phyloP scores from a whole-genome alignment of 1,140 invertebrate genomes.

The Marisa cornuarietis region DNA sequence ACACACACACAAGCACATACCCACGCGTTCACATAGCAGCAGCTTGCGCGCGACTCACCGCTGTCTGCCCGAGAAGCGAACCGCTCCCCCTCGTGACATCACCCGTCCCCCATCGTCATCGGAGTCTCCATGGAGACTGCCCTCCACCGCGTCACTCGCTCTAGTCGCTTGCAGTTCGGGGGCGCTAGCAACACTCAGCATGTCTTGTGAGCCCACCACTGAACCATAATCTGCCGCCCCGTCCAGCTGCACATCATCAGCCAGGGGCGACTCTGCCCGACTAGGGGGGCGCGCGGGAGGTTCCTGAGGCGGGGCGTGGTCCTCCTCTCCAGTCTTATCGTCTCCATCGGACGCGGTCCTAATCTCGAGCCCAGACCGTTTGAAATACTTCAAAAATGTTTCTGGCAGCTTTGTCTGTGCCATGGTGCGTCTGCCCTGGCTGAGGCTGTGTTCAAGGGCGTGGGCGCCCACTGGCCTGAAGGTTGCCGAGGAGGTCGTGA shows the following conservation, averaged over 20 bases:
- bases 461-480: not conserved
- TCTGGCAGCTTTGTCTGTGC: not conserved
- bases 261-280: not conserved
- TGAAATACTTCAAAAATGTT: not conserved
- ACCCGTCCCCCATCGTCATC: conserved; percentile 13
- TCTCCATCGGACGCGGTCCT: not conserved
- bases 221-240: not conserved
- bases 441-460: conserved; percentile 6
- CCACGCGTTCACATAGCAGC: too few relatives aligned
- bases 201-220: conserved; percentile 10
- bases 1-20: not conserved
- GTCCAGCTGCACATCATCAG: not conserved
- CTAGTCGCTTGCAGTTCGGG: conserved; percentile 12
- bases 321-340: too few relatives aligned
- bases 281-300: conserved; percentile 13
- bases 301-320: not conserved
- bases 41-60: not conserved
- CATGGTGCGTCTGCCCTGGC: not conserved
- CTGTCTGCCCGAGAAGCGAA: not conserved
- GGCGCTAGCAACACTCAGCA: conserved; percentile 23
- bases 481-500: not conserved
- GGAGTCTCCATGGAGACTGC: conserved; percentile 11
- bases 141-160: not conserved
- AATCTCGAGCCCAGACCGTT: not conserved
- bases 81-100: not conserved